A percentile compares a stretch with the other conserved stretches of the same genome.
phyloP scores from a whole-genome alignment of 1,140 invertebrate genomes.

The Holotrichia oblita region DNA sequence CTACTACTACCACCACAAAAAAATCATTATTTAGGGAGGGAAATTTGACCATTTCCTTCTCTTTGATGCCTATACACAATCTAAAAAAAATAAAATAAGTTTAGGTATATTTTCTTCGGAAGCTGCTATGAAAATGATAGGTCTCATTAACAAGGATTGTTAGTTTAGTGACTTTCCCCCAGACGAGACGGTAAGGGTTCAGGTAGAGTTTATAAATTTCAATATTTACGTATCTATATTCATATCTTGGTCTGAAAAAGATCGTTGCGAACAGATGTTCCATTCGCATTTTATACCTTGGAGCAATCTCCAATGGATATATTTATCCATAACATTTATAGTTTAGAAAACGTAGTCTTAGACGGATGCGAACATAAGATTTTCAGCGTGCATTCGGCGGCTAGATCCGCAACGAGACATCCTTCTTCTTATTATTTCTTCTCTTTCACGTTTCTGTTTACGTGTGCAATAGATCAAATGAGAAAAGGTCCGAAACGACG shows the following conservation, averaged over 20 bases:
- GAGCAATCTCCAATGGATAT: background rate
- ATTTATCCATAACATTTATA: conserved; percentile 1
- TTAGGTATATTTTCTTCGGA: no score
- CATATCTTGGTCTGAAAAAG: background rate
- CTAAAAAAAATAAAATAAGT: no score
- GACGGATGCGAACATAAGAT: background rate
- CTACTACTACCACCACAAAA: no score
- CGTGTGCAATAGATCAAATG: conserved; percentile 20
- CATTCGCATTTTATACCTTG: background rate
- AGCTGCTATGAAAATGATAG: no score
- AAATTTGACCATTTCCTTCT: no score
- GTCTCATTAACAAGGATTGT: no score
- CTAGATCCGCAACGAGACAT: background rate
- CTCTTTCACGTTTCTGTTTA: background rate
- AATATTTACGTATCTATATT: background rate
- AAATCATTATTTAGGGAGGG: no score
- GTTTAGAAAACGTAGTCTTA: background rate
- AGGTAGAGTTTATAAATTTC: no score
- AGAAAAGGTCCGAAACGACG: conserved; percentile 6
- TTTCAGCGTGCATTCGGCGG: background rate
- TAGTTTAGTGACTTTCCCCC: no score
- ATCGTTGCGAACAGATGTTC: background rate
- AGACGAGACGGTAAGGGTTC: no score
- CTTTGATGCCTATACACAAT: no score
- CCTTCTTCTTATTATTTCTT: conserved; percentile 21